phyloP scores from a whole-genome alignment of 2,113 vertebrate species.

The Perognathus longimembris region DNA sequence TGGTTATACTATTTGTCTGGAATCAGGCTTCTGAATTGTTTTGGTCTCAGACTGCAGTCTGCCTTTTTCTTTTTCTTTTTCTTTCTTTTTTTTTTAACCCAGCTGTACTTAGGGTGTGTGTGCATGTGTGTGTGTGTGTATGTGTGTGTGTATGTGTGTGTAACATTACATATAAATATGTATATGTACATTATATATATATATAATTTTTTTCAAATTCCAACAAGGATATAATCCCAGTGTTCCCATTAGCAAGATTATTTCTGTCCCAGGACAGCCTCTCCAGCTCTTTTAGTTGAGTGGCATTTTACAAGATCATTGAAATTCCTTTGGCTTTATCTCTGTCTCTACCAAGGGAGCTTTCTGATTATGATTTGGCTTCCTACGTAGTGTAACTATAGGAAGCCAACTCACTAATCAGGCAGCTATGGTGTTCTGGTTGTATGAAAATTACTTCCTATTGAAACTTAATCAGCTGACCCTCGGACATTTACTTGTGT shows the following conservation, averaged over 20 bases:
- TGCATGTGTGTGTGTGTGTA: too few species aligned
- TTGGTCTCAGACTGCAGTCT: neutral
- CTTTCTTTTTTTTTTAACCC: neutral
- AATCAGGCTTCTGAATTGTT: neutral
- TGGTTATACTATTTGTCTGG: neutral
- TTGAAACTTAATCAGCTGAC: neutral
- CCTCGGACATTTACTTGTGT: neutral
- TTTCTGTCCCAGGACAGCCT: neutral
- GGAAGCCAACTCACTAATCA: neutral
- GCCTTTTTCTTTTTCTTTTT: neutral
- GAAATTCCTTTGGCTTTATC: slow-evolving; percentile 57
- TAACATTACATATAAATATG: too few species aligned
- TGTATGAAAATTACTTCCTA: neutral
- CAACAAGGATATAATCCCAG: neutral
- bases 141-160: too few species aligned
- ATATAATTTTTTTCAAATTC: neutral
- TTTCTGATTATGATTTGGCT: slow-evolving; percentile 47
- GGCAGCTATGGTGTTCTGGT: neutral
- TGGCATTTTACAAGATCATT: slow-evolving; percentile 34
- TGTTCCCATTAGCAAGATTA: neutral
- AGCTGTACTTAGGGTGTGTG: neutral
- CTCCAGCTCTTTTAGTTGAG: neutral
- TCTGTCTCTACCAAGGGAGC: slow-evolving; percentile 6
- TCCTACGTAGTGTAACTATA: slow-evolving; percentile 19
- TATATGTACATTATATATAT: neutral